Evolutionary conservation across 2,888 invertebrate genomes (phyloP), one percentile per base, ranked within the genome.

Genomic region (Eupithecia subfuscata): DNA sequence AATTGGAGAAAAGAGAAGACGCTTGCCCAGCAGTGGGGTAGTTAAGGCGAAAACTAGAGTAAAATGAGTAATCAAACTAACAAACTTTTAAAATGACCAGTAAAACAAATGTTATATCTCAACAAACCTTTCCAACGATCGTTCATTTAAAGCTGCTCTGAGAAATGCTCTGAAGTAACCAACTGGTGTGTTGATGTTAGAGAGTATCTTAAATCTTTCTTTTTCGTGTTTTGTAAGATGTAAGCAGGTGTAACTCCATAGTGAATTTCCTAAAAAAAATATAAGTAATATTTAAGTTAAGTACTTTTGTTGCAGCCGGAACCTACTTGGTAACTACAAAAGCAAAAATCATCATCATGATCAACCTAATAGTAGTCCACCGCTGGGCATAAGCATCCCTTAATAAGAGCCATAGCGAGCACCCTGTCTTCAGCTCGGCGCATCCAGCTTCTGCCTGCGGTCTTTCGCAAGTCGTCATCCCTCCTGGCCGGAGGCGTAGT

Each of bases 131-230:
- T 98, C 98, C 67, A 99, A 94, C 0, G 98, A 98, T 83, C 97
- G 96, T 89, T 99, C 99, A 94, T 99, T 99, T 37, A 99, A 95
- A 6, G 98, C 95, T 25, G 98, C 97, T 80, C 99, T 95, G 43
- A 99, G 96, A 96, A 99, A 99, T 37, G 99, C 98, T 85, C 98
- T 96, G 34, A 97, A 97, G 84, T 97, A 96, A 22, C 98, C 98
- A 71, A 96, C 95, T n/a, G 95, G 95, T 9, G 95, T 94, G 79
- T 95, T 95, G 69, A 95, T 92, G 78, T 93, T 92, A 16, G 93
- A 87, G 2, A 95, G 87, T 71, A 97, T 96, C 83, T 96, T 95
- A 90, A 98, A 99, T 72, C 99, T 96, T 87, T 98, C 97, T 78
- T 97, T 96, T 90, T 98, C 98, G 89, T 98, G 98, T 88, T 97